phyloP scores from a whole-genome alignment of 2,888 invertebrate genomes.

The Anoncus sp. region DNA sequence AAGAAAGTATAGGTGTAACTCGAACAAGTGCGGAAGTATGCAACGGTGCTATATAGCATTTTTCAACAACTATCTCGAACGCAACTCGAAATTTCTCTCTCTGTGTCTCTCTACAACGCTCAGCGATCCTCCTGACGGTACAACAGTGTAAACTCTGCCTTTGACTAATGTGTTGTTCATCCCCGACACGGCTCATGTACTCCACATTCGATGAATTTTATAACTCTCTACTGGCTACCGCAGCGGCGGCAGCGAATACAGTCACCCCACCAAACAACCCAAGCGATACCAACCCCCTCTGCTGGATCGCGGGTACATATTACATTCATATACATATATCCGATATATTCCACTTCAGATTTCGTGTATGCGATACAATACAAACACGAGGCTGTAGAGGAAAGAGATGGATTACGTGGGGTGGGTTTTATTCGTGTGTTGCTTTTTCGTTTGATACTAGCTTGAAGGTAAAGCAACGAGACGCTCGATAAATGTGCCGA shows the following conservation, averaged over 20 bases:
- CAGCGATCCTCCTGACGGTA: conserved; percentile 9
- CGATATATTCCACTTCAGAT: conserved; percentile 35
- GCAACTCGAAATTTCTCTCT: conserved; percentile 27
- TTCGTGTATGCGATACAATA: conserved; percentile 14
- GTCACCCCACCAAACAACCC: conserved; percentile 14
- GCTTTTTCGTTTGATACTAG: conserved; percentile 45
- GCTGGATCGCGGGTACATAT: not conserved
- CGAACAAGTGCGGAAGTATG: conserved; percentile 20
- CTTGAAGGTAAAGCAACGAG: conserved; percentile 44
- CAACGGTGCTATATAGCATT: conserved; percentile 18
- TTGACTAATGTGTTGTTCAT: conserved; percentile 82
- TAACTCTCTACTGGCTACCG: conserved; percentile 62
- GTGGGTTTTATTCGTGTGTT: conserved; percentile 42
- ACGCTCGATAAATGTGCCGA: conserved; percentile 55
- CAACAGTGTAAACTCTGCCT: conserved; percentile 74
- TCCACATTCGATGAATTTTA: conserved; percentile 74
- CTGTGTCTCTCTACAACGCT: not conserved
- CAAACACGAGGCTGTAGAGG: not conserved
- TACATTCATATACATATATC: not conserved
- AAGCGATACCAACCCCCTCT: conserved; percentile 2
- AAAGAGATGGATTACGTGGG: conserved; percentile 23
- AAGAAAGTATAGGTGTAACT: conserved; percentile 9
- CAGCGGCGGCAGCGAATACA: conserved; percentile 21
- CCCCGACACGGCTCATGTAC: conserved; percentile 78
- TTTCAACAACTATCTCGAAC: conserved; percentile 45